Base-by-base conservation (phyloP, 2,888 invertebrate genomes). In the Neoaliturus tenellus region DNA sequence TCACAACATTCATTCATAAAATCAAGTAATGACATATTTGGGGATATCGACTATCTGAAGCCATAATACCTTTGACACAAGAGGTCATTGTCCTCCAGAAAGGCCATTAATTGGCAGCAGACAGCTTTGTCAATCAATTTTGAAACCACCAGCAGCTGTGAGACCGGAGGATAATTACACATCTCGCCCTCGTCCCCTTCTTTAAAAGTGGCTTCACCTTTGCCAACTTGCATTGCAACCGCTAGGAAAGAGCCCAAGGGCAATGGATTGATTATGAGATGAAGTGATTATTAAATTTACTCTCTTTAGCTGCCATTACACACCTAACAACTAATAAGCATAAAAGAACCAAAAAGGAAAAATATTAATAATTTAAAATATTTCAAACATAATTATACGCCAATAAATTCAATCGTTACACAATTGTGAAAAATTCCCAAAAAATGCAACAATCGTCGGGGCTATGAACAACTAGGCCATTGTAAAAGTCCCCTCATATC, bases 191-290 rank as follows among this genome's bases (percentile, higher is more conserved):
- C 39, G 12, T 12, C 39, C 39, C 39, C 6, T 12, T 12, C 55
- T 5, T 23, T 8, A 12, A 39, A 39, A 39, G 39, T 8, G 39
- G 12, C 39, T 39, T 39, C 8, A 39, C 39, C 25, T 14, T 28
- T 67, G 67, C 67, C 28, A 20, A 67, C 67, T 20, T 67, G 25
- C 67, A 20, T n/a, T n/a, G n/a, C n/a, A n/a, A 20, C 67, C 67
- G 6, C 28, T 28, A 6, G 67, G 14, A 25, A 67, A 67, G 6
- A 23, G 5, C 55, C 23, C 55, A 6, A 6, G 55, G 17, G 23
- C n/a, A 6, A 55, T 20, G 5, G n/a, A 17, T 55, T 17, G 8
- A 12, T 23, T 55, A 55, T n/a, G n/a, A n/a, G n/a, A n/a, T 8
- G 44, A 8, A 12, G 14, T 44, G 10, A 44, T 44, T 12, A 12